Evolutionary conservation across 2,797 vertebrate genomes (phyloP).

Genomic region (Urophycis tenuis): DNA sequence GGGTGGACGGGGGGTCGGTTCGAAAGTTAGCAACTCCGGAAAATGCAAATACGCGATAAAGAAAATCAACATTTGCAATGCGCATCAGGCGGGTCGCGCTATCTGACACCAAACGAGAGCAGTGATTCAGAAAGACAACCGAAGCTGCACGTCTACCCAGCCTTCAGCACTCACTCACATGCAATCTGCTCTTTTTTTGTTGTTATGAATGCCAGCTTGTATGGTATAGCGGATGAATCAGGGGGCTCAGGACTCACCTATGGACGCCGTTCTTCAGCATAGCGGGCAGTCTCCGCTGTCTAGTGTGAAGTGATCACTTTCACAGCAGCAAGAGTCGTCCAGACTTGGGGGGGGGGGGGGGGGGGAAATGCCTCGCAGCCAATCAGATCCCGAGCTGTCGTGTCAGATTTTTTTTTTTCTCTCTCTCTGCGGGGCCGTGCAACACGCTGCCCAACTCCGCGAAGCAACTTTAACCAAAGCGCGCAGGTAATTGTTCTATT

Average conservation of each 20-base stretch:
- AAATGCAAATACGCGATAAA: slow-evolving; percentile 17
- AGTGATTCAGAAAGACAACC: neutral
- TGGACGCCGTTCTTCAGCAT: slow-evolving; percentile 67
- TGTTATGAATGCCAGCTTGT: neutral
- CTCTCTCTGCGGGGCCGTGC: slow-evolving; percentile 32
- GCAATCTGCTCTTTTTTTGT: neutral
- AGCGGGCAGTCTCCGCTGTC: slow-evolving; percentile 42
- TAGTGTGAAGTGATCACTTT: slow-evolving; percentile 57
- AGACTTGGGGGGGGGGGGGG: slow-evolving; percentile 50
- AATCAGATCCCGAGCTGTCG: slow-evolving; percentile 53
- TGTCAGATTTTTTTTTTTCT: slow-evolving; percentile 50
- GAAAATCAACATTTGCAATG: neutral
- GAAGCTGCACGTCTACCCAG: neutral
- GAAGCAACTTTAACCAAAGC: slow-evolving; percentile 63
- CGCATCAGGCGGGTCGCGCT: too few species aligned
- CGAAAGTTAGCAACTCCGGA: slow-evolving; percentile 40
- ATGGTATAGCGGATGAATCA: neutral
- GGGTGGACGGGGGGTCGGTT: slow-evolving; percentile 44
- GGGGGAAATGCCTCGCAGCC: slow-evolving; percentile 62
- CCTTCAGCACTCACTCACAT: neutral
- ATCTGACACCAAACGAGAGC: neutral
- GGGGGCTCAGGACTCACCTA: slow-evolving; percentile 57
- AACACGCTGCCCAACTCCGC: slow-evolving; percentile 52
- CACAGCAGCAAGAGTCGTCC: slow-evolving; percentile 55
- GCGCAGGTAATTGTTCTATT: neutral